Evolutionary conservation across 2,888 invertebrate genomes (phyloP).

Genomic region (Limnephilus lunatus): DNA sequence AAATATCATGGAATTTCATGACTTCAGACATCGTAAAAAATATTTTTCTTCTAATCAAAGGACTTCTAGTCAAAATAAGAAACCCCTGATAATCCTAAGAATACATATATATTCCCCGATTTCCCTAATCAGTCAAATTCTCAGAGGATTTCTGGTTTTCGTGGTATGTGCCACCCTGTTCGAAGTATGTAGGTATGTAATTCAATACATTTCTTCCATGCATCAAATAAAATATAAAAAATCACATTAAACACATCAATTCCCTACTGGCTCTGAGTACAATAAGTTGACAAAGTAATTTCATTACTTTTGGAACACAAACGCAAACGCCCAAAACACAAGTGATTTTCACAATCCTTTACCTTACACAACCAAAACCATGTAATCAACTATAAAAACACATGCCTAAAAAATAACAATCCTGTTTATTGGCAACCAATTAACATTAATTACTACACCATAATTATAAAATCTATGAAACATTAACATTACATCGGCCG

Average conservation of each 20-base stretch:
- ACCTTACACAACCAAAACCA: constrained; percentile 21
- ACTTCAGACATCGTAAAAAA: too few relatives aligned
- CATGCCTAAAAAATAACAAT: background rate
- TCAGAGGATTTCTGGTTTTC: background rate
- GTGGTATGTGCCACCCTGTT: background rate
- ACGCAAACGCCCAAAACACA: background rate
- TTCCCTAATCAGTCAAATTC: background rate
- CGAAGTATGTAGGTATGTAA: background rate
- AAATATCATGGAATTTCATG: background rate
- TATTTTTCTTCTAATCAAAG: too few relatives aligned
- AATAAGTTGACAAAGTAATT: background rate
- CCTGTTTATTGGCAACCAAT: background rate
- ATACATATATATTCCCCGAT: too few relatives aligned
- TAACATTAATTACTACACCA: background rate
- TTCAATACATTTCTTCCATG: background rate
- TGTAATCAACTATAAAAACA: background rate
- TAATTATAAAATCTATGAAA: constrained; percentile 12
- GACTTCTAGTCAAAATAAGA: too few relatives aligned
- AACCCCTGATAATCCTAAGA: too few relatives aligned
- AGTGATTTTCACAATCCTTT: background rate
- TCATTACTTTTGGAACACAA: constrained; percentile 2
- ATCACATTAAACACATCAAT: background rate
- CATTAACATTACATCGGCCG: background rate
- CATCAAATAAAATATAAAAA: background rate
- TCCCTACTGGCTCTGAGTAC: background rate